A percentile compares a stretch with the other conserved stretches of the same genome.
These are phyloP conservation scores for Salvelinus sp. DNA, from an alignment of 2,113 vertebrate genomes.

Conservation along the genomic window DNA sequence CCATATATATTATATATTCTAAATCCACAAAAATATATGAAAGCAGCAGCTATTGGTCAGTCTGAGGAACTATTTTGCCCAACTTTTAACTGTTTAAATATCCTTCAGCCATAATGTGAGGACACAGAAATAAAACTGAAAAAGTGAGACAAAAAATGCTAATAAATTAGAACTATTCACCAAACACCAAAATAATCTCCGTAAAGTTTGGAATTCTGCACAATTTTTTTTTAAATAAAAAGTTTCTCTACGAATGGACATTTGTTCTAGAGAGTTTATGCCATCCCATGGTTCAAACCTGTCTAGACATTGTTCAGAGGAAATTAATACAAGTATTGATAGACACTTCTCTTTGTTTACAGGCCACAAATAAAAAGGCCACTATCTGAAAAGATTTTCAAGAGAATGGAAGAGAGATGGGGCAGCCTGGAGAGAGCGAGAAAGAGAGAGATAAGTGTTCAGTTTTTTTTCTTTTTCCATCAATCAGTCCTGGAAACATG, in stretches of 20 bases:
- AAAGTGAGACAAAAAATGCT: constrained; percentile 52
- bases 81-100: constrained; percentile 79
- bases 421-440: background rate
- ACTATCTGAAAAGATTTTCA: constrained; percentile 70
- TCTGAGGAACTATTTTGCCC: constrained; percentile 82
- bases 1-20: constrained; percentile 60
- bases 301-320: constrained; percentile 64
- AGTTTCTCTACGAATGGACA: constrained; percentile 51
- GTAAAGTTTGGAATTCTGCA: constrained; percentile 74
- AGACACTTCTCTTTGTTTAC: constrained; percentile 66
- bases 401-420: background rate
- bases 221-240: constrained; percentile 17
- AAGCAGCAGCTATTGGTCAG: constrained; percentile 98
- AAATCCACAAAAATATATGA: constrained; percentile 75
- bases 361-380: constrained; percentile 76
- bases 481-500: constrained; percentile 69
- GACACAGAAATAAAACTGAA: constrained; percentile 64
- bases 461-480: constrained; percentile 69
- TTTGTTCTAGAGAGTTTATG: constrained; percentile 72
- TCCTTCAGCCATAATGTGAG: constrained; percentile 79
- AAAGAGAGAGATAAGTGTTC: constrained; percentile 67
- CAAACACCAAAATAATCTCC: constrained; percentile 65
- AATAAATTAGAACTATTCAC: constrained; percentile 78
- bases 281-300: constrained; percentile 47
- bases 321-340: constrained; percentile 51